These are phyloP conservation scores for Xiphorhynchus erythropygius DNA, from an alignment of 2,797 vertebrate genomes.

Conservation along the genomic window DNA sequence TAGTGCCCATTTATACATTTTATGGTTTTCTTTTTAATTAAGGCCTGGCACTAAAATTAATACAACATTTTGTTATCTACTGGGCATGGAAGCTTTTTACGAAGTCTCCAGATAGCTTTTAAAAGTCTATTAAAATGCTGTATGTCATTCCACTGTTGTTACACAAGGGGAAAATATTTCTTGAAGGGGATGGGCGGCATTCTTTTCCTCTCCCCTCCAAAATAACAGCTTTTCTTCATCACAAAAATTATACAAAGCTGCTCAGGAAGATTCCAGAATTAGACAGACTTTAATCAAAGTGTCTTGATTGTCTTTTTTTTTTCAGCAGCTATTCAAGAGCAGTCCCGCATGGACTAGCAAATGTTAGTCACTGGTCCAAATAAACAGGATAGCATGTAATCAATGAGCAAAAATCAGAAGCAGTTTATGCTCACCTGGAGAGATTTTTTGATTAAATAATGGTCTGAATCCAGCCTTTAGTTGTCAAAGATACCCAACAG, in stretches of 20 bases:
- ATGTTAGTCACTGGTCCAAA: neutral
- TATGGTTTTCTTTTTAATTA: slow-evolving; percentile 67
- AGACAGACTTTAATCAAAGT: neutral
- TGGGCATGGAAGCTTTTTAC: slow-evolving; percentile 39
- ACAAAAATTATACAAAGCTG: neutral
- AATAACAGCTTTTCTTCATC: neutral
- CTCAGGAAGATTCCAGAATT: neutral
- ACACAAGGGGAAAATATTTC: slow-evolving; percentile 1
- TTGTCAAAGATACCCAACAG: neutral
- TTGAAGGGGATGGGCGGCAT: neutral
- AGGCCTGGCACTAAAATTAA: slow-evolving; percentile 50
- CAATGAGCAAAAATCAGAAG: neutral
- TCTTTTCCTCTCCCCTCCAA: neutral
- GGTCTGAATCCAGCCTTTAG: neutral
- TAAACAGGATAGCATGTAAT: neutral
- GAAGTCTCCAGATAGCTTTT: slow-evolving; percentile 46
- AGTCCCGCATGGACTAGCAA: neutral
- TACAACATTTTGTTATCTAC: slow-evolving; percentile 56
- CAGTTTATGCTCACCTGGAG: neutral
- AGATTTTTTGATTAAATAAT: slow-evolving; percentile 15
- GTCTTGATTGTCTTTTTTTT: neutral
- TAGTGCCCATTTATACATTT: slow-evolving; percentile 24
- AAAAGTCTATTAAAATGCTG: slow-evolving; percentile 53
- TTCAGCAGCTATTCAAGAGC: neutral
- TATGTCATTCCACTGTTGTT: slow-evolving; percentile 21